Evolutionary conservation across 2,113 vertebrate genomes (phyloP), one percentile per base, ranked within the genome.

Genomic region (Spea multiplicata): DNA sequence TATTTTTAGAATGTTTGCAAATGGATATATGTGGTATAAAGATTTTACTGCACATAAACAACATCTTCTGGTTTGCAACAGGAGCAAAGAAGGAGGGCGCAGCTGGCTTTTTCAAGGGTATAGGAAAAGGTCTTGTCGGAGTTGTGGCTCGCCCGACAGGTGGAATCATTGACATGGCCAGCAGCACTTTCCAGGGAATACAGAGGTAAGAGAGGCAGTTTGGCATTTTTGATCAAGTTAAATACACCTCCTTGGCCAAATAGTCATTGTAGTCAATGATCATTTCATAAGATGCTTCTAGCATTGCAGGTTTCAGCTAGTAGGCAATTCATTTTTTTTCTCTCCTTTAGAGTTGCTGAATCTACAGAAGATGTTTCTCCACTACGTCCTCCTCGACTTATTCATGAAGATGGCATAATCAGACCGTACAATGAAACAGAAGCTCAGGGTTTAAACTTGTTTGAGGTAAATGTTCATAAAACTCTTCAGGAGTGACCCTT

Each of bases 151-250:
- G 95, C 8, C 97, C 97, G 0, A 98, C 97, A 0, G 97, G 96
- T 5, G 96, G 97, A 81, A 97, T 99, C 3, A 89, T 99, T 61
- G 97, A 99, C 80, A 99, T 99, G 97, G 97, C 97, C 66, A 98
- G 96, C 91, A 98, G 95, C 68, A 97, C 97, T 45, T 98, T 99
- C 87, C 97, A 99, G 84, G 97, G 97, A 66, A 99, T 99, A 85
- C 97, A 99, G 86, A 97, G 96, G 97, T 99, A 90, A 86, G 30
- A 68, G 68, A 44, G 30, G 30, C 30, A 30, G 30, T 30, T 30
- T 30, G 30, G 30, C 30, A 30, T 30, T 30, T 30, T 30, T 30
- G 30, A 30, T 30, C 30, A 2, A 30, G 30, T 30, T 30, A 30
- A 30, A 30, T 30, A 30, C 30, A 30, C 30, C 30, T 30, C 30